phyloP scores from a whole-genome alignment of 2,797 vertebrate species.

The Prionace glauca region DNA sequence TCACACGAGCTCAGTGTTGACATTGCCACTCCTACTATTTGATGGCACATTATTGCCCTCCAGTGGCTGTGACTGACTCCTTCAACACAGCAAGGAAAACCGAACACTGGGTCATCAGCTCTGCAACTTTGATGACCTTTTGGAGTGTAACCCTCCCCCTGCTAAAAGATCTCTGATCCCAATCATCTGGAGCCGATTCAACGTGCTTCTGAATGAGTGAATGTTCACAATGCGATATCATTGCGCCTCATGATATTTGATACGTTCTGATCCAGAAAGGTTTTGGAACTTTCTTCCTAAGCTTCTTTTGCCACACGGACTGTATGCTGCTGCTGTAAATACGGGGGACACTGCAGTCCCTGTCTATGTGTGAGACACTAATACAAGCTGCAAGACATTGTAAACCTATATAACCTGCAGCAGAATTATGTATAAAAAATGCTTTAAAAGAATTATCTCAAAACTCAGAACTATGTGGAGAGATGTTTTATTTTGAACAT shows the following conservation, averaged over 20 bases:
- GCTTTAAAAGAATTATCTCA: slow-evolving; percentile 1
- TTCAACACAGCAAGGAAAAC: not conserved
- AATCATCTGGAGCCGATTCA: not conserved
- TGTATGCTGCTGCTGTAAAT: not conserved
- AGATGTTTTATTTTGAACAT: not conserved
- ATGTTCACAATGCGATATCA: too few relatives aligned
- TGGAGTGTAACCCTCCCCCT: not conserved
- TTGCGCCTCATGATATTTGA: not conserved
- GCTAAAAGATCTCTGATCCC: not conserved
- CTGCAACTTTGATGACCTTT: not conserved
- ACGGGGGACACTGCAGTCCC: not conserved
- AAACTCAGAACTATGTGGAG: not conserved
- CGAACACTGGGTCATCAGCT: not conserved
- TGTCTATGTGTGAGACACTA: not conserved
- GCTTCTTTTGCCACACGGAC: not conserved
- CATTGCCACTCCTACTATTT: not conserved
- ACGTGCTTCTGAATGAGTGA: not conserved
- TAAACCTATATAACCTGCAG: not conserved
- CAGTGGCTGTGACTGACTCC: not conserved
- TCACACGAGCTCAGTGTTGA: too few relatives aligned
- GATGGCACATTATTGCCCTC: not conserved
- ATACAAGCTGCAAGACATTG: not conserved
- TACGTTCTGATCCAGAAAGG: not conserved
- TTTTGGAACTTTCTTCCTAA: not conserved
- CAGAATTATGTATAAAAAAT: slow-evolving; percentile 20